Conservation (phyloP, 2,888 invertebrate genomes). For the Hypomecis punctinalis region DNA sequence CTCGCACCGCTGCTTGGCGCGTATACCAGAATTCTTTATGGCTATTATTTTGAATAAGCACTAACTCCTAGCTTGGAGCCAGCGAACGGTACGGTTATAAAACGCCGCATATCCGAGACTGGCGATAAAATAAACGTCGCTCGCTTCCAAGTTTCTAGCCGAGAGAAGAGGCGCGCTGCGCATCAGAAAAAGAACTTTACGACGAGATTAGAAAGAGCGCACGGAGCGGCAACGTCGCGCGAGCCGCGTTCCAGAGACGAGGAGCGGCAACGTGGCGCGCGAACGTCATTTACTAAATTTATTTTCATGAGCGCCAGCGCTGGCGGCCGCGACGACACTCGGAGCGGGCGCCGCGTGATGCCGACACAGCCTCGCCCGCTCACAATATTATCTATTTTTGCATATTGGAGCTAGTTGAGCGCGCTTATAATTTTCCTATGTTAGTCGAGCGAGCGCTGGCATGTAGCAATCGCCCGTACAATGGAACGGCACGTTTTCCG, state of each 20-base stretch:
- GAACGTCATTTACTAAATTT: slow-evolving; percentile 85
- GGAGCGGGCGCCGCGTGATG: slow-evolving; percentile 63
- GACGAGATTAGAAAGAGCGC: slow-evolving; percentile 85
- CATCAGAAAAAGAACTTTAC: slow-evolving; percentile 86
- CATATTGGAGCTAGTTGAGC: slow-evolving; percentile 63
- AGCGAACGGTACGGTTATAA: slow-evolving; percentile 74
- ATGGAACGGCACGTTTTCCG: slow-evolving; percentile 74
- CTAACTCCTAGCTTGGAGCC: slow-evolving; percentile 61
- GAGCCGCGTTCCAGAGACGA: slow-evolving; percentile 79
- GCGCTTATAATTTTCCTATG: slow-evolving; percentile 61
- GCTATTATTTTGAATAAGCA: slow-evolving; percentile 76
- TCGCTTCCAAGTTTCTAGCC: slow-evolving; percentile 81
- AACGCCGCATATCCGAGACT: slow-evolving; percentile 76
- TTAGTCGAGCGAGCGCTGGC: slow-evolving; percentile 49
- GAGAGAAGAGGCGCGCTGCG: slow-evolving; percentile 81
- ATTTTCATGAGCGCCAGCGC: slow-evolving; percentile 84
- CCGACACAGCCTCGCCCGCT: slow-evolving; percentile 64
- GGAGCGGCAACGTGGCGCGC: slow-evolving; percentile 78
- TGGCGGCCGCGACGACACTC: slow-evolving; percentile 74
- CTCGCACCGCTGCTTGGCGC: slow-evolving; percentile 55
- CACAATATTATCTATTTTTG: slow-evolving; percentile 72
- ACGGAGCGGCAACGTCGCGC: slow-evolving; percentile 80
- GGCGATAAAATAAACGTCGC: slow-evolving; percentile 83
- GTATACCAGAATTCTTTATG: slow-evolving; percentile 67
- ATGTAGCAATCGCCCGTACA: slow-evolving; percentile 62